Evolutionary conservation across 1,140 invertebrate genomes (phyloP).

Genomic region (Drosophila chauvacae): DNA sequence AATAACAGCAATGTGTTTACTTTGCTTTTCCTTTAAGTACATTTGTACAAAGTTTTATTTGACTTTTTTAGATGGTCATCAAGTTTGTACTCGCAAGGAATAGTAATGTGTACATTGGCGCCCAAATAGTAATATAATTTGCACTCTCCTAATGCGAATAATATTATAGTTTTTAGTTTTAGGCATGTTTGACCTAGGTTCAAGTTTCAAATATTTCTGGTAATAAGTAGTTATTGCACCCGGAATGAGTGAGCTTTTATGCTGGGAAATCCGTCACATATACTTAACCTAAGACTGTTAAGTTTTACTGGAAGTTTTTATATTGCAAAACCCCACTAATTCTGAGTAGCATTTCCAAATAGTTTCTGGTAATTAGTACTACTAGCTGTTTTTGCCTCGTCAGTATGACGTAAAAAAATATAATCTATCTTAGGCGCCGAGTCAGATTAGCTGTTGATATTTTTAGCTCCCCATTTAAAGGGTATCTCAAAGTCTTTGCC

Average conservation of each 20-base stretch:
- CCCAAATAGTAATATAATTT: not conserved
- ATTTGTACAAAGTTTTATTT: not conserved
- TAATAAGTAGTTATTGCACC: not conserved
- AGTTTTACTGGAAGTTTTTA: not conserved
- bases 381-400: not conserved
- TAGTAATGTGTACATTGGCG: not conserved
- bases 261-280: slow-evolving; percentile 7
- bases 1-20: not conserved
- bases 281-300: not conserved
- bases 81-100: not conserved
- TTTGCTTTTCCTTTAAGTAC: not conserved
- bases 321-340: not conserved
- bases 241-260: not conserved
- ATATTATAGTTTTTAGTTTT: not conserved
- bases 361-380: not conserved
- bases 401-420: not conserved
- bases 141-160: not conserved
- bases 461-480: not conserved
- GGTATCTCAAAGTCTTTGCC: not conserved
- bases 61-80: not conserved
- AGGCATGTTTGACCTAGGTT: no score
- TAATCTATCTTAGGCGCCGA: not conserved
- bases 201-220: not conserved
- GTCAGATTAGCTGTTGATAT: not conserved
- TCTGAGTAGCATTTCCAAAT: not conserved